Evolutionary conservation across 2,113 vertebrate genomes (phyloP), one percentile per base, ranked within the genome.

Genomic region (Tachysurus vachellii): DNA sequence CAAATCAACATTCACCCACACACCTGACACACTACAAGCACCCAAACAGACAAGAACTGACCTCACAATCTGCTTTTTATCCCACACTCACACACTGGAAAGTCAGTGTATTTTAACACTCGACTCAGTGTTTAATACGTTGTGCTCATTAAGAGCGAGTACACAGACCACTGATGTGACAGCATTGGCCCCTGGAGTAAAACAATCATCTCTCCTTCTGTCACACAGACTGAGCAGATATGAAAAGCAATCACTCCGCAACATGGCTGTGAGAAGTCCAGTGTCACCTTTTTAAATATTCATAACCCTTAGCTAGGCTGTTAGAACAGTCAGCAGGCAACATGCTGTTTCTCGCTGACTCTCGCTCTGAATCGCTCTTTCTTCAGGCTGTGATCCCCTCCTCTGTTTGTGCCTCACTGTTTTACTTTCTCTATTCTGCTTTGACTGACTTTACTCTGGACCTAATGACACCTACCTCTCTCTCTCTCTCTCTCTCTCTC

Each of bases 241-340:
- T 89, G 91, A 90, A 94, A 95, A 94, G 94, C 94, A 94, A 95
- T 95, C 94, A 93, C 92, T 89, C 89, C 91, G 89, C 90, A 91
- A 93, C 93, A 86, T 92, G 93, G 90, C 87, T 93, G 89, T 92
- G 91, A 86, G 93, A 93, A 91, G 89, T 92, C 89, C 92, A 91
- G 84, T 53, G 3, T 87, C 92, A 92, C 87, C 88, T 87, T 85
- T 87, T 94, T 90, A 95, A 94, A 94, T 93, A 95, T 94, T 94
- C 90, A 95, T 90, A 84, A 90, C 86, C 87, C 85, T 90, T 89
- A 90, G 91, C 92, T 86, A 89, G 83, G 92, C 87, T 91, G 85
- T 90, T 26, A 57, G 90, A 92, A 91, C 89, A 88, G 91, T 91
- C 89, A 86, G 91, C 90, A 85, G 90, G 89, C 90, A 88, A 88